Evolutionary conservation across 2,888 invertebrate species (phyloP).

Genomic region (Pelosia muscerda): DNA sequence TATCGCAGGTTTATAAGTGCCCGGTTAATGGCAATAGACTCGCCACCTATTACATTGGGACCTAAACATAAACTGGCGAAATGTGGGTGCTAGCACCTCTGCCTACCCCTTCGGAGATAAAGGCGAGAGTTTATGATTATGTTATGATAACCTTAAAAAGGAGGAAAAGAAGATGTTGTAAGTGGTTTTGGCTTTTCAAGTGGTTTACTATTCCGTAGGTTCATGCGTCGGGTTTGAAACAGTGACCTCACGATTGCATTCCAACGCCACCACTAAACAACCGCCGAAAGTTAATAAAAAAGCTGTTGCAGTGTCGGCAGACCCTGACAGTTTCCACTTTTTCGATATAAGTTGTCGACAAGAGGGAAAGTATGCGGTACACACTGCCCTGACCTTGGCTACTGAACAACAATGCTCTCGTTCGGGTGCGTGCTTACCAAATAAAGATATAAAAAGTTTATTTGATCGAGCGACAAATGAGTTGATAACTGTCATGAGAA

Average conservation of each 20-base stretch:
- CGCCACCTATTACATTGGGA: too few relatives aligned
- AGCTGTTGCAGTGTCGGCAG: not conserved
- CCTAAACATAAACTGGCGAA: too few relatives aligned
- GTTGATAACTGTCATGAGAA: too few relatives aligned
- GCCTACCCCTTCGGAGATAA: too few relatives aligned
- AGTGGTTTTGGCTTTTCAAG: too few relatives aligned
- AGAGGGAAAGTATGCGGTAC: conserved; percentile 15
- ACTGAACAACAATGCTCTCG: conserved; percentile 7
- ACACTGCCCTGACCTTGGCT: conserved; percentile 8
- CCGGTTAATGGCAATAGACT: too few relatives aligned
- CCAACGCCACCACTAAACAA: not conserved
- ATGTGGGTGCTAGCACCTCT: too few relatives aligned
- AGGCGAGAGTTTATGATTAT: too few relatives aligned
- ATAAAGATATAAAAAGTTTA: conserved; percentile 12
- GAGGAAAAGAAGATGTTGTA: too few relatives aligned
- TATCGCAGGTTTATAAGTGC: too few relatives aligned
- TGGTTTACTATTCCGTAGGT: too few relatives aligned
- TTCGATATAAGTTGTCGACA: conserved; percentile 1
- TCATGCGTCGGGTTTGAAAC: not conserved
- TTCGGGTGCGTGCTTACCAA: conserved; percentile 9
- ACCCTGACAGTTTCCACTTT: conserved; percentile 4
- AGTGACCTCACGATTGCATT: not conserved
- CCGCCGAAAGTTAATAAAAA: not conserved
- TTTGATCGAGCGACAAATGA: conserved; percentile 5
- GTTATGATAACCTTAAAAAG: too few relatives aligned